Percentiles rank a stretch among this genome's conserved stretches.
phyloP scores from a whole-genome alignment of 2,113 vertebrate species.

The Micromys minutus region DNA sequence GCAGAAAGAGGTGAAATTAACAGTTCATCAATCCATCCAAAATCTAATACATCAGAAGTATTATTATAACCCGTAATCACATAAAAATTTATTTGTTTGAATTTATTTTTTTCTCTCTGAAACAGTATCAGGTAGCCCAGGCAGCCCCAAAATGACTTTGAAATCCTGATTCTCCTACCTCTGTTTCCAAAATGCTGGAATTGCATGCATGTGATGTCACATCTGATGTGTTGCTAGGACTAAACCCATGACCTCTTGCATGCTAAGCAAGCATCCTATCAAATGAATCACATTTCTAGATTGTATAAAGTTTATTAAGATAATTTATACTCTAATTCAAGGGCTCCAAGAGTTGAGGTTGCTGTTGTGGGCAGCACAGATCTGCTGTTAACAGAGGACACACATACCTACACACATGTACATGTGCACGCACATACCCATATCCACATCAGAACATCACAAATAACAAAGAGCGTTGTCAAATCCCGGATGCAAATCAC shows the following conservation, averaged over 20 bases:
- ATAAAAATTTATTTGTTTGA: neutral
- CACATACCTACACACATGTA: neutral
- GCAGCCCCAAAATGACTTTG: neutral
- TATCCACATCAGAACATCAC: neutral
- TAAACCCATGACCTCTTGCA: neutral
- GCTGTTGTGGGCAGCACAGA: neutral
- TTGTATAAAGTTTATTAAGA: neutral
- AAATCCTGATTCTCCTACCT: too few relatives aligned
- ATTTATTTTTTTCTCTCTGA: neutral
- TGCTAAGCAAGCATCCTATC: neutral
- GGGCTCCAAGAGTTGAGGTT: neutral
- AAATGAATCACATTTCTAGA: neutral
- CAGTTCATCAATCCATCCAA: neutral
- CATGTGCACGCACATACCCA: rapidly evolving
- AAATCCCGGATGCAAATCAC: neutral
- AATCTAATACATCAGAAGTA: neutral
- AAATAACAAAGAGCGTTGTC: neutral
- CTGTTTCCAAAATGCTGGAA: neutral
- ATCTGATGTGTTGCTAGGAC: neutral
- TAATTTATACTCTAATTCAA: neutral
- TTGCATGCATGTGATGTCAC: too few relatives aligned
- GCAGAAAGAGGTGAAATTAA: neutral
- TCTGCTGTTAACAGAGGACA: neutral
- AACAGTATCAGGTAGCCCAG: neutral
- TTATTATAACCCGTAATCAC: neutral